Base-by-base conservation (phyloP, 2,888 invertebrate species). In the Coleophora deauratella region DNA sequence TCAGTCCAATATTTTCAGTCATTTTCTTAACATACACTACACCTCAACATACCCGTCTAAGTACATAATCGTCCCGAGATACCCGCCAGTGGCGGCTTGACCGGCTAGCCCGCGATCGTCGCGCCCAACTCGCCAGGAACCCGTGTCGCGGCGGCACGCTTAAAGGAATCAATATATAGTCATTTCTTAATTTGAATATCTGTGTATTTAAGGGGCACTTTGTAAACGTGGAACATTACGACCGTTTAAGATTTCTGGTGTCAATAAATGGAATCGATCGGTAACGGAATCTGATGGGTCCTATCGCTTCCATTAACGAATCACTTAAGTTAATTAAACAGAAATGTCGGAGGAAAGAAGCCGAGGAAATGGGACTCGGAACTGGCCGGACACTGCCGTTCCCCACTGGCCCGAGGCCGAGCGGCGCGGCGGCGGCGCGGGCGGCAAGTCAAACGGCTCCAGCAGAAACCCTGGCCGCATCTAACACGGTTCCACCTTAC, bases 1-100 rank as follows among this genome's bases (percentile, higher is more conserved):
- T 85, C 85, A 85, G 84, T 85, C 84, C 84, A 79, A 79, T 63
- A 57, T 72, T 77, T 72, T 85, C 84, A 85, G 85, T 85, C 85
- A 78, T 74, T 79, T 78, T 76, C 80, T 76, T 79, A 80, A 61
- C 78, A 80, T 81, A 82, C 78, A 78, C 72, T 81, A 82, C 78
- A 78, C 72, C 72, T 70, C 69, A 66, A 62, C 63, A 64, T 69
- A 71, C 66, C 62, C 61, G 61, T 65, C 78, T 82, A 80, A 82
- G 79, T 81, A 84, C 80, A 74, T 71, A 68, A 69, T 55, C 70
- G 66, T 66, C 66, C 60, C 62, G 55, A 60, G 65, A 66, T 63
- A 53, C 60, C 58, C 59, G 63, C 62, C 58, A 61, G 60, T 59
- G 52, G 50, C 63, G 59, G 57, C 50, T 54, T 46, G 49, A 51